Conservation (phyloP, 2,113 vertebrate species). For the Rhineura floridana region DNA sequence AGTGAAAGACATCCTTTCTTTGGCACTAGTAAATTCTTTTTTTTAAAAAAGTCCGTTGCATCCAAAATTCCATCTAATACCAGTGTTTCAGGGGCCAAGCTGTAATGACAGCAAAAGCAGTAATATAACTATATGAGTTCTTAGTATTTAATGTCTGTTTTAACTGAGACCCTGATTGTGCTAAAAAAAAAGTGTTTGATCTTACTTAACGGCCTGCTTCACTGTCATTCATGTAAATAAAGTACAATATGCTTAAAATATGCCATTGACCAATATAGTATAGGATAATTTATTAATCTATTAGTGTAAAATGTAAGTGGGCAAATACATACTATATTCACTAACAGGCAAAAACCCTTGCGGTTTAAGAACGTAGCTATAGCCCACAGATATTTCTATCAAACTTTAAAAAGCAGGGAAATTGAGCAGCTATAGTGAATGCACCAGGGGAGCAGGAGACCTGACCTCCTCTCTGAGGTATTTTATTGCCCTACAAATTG, state of each 20-base stretch:
- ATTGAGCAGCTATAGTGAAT: too few species aligned
- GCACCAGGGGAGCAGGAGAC: too few species aligned
- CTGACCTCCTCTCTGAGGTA: too few species aligned
- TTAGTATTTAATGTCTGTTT: not conserved
- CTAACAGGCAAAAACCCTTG: too few species aligned
- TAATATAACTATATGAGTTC: not conserved
- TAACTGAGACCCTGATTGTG: not conserved
- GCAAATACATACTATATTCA: too few species aligned
- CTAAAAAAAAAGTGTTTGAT: slow-evolving; percentile 1
- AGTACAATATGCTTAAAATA: slow-evolving; percentile 5
- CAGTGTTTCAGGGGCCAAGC: slow-evolving; percentile 3
- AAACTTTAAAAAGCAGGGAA: too few species aligned
- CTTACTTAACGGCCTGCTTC: not conserved
- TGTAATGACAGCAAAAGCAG: not conserved
- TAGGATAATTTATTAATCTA: too few species aligned
- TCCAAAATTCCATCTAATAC: slow-evolving; percentile 3
- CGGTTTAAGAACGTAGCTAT: too few species aligned
- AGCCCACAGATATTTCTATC: too few species aligned
- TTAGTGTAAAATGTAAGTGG: too few species aligned
- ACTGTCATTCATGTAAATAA: slow-evolving; percentile 5
- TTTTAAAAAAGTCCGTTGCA: too few species aligned
- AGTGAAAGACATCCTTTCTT: slow-evolving; percentile 38
- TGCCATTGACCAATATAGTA: not conserved
- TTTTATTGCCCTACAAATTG: too few species aligned
- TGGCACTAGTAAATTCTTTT: slow-evolving; percentile 22